Conservation (phyloP, 2,113 vertebrate genomes). For the Oreochromis tanganicae region DNA sequence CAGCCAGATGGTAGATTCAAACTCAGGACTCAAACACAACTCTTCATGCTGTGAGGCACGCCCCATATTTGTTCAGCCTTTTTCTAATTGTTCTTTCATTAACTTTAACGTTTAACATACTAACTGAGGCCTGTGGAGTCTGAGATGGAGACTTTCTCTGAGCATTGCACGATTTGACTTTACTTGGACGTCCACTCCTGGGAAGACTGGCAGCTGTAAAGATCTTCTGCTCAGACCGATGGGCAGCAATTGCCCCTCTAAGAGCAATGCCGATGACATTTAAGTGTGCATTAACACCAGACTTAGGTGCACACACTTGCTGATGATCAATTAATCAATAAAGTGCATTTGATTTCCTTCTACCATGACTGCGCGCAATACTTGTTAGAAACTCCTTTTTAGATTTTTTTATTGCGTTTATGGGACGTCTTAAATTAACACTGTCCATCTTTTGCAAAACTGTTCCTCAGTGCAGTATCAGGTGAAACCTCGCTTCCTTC, state of each 20-base stretch:
- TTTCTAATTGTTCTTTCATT: not conserved
- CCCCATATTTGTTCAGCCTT: not conserved
- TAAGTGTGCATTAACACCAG: not conserved
- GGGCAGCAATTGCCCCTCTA: not conserved
- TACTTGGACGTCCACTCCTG: not conserved
- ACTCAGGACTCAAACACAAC: not conserved
- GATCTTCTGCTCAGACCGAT: not conserved
- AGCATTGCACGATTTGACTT: not conserved
- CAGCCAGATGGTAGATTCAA: not conserved
- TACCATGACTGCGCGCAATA: not conserved
- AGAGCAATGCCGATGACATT: not conserved
- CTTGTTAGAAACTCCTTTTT: not conserved
- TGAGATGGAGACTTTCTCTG: not conserved
- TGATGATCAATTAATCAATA: not conserved
- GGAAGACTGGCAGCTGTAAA: not conserved
- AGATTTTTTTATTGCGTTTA: not conserved
- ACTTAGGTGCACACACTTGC: not conserved
- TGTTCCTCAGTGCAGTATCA: not conserved
- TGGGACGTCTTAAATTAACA: not conserved
- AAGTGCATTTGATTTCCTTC: not conserved
- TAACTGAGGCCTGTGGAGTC: not conserved
- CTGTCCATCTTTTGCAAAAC: not conserved
- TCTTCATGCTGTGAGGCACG: not conserved
- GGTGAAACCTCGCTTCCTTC: conserved; percentile 6
- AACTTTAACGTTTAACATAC: not conserved